A percentile compares a stretch with the other conserved stretches of the same genome.
These are phyloP conservation scores for Drosophila bipectinata DNA, from an alignment of 1,140 invertebrate genomes.

Conservation along the genomic window DNA sequence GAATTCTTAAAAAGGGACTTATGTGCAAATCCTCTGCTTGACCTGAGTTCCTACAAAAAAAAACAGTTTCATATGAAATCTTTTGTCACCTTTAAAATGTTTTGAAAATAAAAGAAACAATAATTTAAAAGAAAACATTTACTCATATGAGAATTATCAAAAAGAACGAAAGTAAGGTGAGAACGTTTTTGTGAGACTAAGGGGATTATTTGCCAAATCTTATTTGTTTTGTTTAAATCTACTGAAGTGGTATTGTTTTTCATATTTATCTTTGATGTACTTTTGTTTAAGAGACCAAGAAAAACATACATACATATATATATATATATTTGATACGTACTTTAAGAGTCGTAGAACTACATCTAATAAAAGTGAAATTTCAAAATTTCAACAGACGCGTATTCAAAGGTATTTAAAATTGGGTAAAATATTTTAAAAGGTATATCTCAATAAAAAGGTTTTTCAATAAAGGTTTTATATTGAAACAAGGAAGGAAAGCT, in stretches of 20 bases:
- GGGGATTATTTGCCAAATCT: slow-evolving; percentile 34
- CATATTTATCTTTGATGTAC: neutral
- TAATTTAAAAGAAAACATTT: neutral
- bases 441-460: too few species aligned
- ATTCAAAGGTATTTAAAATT: too few species aligned
- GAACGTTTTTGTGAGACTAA: slow-evolving; percentile 11
- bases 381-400: too few species aligned
- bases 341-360: slow-evolving; percentile 2
- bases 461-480: too few species aligned
- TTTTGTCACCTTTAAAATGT: neutral
- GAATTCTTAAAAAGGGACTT: too few species aligned
- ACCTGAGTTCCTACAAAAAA: neutral
- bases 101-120: neutral
- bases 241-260: slow-evolving; percentile 3
- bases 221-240: slow-evolving; percentile 38
- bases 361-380: too few species aligned
- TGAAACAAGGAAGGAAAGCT: too few species aligned
- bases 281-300: neutral
- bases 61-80: neutral
- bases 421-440: too few species aligned
- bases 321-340: neutral
- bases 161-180: slow-evolving; percentile 12
- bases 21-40: neutral
- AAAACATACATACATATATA: slow-evolving; percentile 1
- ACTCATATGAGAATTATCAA: slow-evolving; percentile 11